These are phyloP conservation scores for Phenganax stokvisi DNA, from an alignment of 92 coral and sea anemone genomes.

Conservation along the genomic window DNA sequence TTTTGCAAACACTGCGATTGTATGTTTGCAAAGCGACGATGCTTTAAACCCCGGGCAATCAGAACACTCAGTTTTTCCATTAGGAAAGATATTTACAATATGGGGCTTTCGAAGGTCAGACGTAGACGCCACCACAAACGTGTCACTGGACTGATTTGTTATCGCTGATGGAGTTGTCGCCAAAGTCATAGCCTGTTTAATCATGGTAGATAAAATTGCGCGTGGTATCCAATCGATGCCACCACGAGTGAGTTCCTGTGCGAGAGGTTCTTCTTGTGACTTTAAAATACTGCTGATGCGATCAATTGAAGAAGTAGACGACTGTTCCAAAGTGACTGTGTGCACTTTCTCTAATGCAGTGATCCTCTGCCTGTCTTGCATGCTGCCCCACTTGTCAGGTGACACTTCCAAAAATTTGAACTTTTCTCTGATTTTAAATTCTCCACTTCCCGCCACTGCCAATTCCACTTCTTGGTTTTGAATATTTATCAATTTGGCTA, in stretches of 20 bases:
- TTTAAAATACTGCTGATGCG: slow-evolving; percentile 23
- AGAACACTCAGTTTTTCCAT: slow-evolving; percentile 38
- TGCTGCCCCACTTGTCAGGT: slow-evolving; percentile 39
- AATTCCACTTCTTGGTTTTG: slow-evolving; percentile 47
- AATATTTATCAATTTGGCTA: slow-evolving; percentile 34
- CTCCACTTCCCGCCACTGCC: slow-evolving; percentile 38
- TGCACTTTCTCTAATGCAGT: slow-evolving; percentile 39
- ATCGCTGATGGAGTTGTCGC: neutral
- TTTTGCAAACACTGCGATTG: slow-evolving; percentile 33
- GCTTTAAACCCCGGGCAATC: slow-evolving; percentile 42
- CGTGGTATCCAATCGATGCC: slow-evolving; percentile 44
- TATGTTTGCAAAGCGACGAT: slow-evolving; percentile 42
- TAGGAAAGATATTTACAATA: slow-evolving; percentile 39
- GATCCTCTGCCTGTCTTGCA: slow-evolving; percentile 37
- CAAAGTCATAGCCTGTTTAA: slow-evolving; percentile 35
- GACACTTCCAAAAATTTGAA: slow-evolving; percentile 36
- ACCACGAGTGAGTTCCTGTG: slow-evolving; percentile 4
- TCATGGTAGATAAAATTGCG: slow-evolving; percentile 17
- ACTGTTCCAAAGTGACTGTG: slow-evolving; percentile 18
- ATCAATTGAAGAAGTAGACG: slow-evolving; percentile 16
- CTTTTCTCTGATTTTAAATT: slow-evolving; percentile 28
- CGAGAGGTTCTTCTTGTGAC: slow-evolving; percentile 8
- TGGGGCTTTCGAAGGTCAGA: slow-evolving; percentile 47
- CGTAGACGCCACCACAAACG: slow-evolving; percentile 31
- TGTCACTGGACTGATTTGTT: slow-evolving; percentile 29